Percentiles rank a stretch among this genome's conserved stretches.
Evolutionary conservation across 2,113 vertebrate genomes (phyloP).

Genomic region (Muscicapa adusta): DNA sequence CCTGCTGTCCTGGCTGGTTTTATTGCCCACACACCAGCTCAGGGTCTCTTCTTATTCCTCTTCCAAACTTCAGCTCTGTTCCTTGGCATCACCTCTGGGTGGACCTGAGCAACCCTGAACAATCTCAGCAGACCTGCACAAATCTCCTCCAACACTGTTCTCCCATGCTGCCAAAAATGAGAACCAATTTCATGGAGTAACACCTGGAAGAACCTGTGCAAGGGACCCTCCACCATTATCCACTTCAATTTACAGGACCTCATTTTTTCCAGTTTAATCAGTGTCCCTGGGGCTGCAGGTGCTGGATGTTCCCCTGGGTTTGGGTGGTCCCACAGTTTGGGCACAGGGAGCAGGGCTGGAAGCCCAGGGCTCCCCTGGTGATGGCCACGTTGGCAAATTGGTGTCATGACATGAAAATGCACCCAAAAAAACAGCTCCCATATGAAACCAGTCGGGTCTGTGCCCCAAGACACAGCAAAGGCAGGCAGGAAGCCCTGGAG

Average conservation of each 20-base stretch:
- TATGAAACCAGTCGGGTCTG: accelerated
- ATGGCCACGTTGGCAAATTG: not conserved
- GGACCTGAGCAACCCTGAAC: not conserved
- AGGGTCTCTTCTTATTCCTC: not conserved
- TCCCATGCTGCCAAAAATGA: not conserved
- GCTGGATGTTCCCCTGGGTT: not conserved
- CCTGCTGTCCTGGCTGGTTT: not conserved
- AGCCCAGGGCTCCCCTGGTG: not conserved
- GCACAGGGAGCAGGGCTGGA: not conserved
- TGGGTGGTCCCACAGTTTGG: not conserved
- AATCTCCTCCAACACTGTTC: not conserved
- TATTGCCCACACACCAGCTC: not conserved
- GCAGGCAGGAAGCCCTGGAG: conserved; percentile 17
- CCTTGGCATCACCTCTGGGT: not conserved
- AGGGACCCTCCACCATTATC: not conserved
- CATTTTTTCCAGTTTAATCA: not conserved
- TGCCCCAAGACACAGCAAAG: not conserved
- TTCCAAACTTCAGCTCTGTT: not conserved
- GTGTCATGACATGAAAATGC: accelerated
- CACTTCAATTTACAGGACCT: not conserved
- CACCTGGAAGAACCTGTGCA: not conserved
- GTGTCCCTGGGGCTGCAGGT: not conserved
- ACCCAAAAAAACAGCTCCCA: not conserved
- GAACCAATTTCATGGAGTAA: not conserved
- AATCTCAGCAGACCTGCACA: not conserved